Percentiles rank a stretch among this genome's conserved stretches.
Conservation (phyloP, 2,797 vertebrate species). For the Aldrovandia affinis region DNA sequence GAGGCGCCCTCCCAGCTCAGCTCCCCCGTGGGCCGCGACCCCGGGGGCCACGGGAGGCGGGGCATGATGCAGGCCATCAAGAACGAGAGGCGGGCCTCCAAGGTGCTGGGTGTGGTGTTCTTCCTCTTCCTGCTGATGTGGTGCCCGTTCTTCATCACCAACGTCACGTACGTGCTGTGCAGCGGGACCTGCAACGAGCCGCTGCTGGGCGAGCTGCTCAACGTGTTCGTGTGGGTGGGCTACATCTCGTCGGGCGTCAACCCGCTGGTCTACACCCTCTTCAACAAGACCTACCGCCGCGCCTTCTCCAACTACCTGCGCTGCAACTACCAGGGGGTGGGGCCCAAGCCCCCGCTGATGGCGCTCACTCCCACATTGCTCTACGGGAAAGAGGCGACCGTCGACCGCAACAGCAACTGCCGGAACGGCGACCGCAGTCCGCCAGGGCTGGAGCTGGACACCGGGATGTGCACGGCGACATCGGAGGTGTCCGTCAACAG, state of each 20-base stretch:
- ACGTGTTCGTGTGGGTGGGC: constrained; percentile 97
- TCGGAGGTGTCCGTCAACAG: constrained; percentile 82
- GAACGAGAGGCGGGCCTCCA: constrained; percentile 93
- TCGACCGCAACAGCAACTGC: constrained; percentile 78
- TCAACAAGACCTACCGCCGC: constrained; percentile 94
- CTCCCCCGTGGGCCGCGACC: constrained; percentile 79
- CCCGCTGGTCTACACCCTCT: constrained; percentile 96
- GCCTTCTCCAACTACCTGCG: constrained; percentile 95
- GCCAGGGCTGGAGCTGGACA: constrained; percentile 67
- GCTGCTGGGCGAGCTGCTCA: constrained; percentile 87
- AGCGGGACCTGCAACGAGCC: constrained; percentile 81
- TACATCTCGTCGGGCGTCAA: constrained; percentile 97
- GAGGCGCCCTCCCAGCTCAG: constrained; percentile 83
- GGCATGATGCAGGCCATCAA: constrained; percentile 99
- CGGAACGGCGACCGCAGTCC: constrained; percentile 79
- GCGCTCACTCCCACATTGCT: constrained; percentile 66
- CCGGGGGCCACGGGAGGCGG: constrained; percentile 77
- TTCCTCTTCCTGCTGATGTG: constrained; percentile 98
- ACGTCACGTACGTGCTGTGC: constrained; percentile 92
- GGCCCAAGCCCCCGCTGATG: constrained; percentile 64
- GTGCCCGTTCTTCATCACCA: constrained; percentile 98
- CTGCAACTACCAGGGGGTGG: constrained; percentile 77
- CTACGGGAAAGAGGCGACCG: constrained; percentile 51
- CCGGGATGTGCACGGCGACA: constrained; percentile 72
- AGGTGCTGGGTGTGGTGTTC: constrained; percentile 97